phyloP scores from a whole-genome alignment of 2,888 invertebrate genomes.

The Drosophila mimica region DNA sequence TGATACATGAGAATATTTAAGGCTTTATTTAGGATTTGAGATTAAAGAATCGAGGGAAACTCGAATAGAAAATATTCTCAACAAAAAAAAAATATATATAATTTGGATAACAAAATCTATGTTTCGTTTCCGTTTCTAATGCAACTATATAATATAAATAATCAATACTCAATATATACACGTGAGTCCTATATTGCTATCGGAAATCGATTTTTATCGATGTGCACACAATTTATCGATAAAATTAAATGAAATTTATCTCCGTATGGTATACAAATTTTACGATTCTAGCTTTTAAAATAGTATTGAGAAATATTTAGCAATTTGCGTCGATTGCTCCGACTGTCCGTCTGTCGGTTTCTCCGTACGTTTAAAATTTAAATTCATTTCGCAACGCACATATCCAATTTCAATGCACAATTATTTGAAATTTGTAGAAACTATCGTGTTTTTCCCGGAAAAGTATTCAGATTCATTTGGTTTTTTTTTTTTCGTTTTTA shows the following conservation, averaged over 20 bases:
- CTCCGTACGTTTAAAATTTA: neutral
- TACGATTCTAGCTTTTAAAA: too few species aligned
- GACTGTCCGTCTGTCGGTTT: neutral
- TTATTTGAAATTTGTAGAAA: constrained; percentile 23
- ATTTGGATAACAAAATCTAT: neutral
- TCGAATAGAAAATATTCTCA: neutral
- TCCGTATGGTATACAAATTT: too few species aligned
- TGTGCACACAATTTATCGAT: neutral
- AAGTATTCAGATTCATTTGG: constrained; percentile 7
- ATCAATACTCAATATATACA: neutral
- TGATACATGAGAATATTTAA: too few species aligned
- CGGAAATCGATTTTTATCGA: neutral
- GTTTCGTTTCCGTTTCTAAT: neutral
- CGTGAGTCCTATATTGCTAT: neutral
- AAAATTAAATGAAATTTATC: neutral
- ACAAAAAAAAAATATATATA: neutral
- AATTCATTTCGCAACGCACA: neutral
- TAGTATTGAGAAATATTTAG: neutral
- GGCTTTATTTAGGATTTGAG: neutral
- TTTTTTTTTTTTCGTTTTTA: neutral
- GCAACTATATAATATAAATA: too few species aligned
- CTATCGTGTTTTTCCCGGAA: neutral
- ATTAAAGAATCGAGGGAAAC: neutral
- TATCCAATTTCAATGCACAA: neutral
- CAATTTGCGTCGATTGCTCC: neutral